Evolutionary conservation across 2,888 invertebrate genomes (phyloP).

Genomic region (Prenolepis imparis): DNA sequence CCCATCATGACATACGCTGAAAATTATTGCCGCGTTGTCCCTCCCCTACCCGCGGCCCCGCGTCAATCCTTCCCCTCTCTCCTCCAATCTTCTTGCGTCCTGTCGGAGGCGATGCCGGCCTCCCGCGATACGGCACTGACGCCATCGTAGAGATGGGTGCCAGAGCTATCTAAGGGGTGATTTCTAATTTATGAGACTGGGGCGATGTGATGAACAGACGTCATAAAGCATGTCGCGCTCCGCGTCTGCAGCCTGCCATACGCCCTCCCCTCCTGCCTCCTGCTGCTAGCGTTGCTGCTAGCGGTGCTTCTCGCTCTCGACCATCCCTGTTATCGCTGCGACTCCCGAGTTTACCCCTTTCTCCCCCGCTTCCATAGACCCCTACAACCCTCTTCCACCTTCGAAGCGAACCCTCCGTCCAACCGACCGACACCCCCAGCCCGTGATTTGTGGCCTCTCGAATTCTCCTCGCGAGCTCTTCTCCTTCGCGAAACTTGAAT

Average conservation of each 20-base stretch:
- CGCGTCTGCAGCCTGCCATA: slow-evolving; percentile 82
- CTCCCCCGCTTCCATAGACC: slow-evolving; percentile 72
- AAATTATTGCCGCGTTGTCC: slow-evolving; percentile 75
- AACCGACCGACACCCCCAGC: slow-evolving; percentile 72
- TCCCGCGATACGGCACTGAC: slow-evolving; percentile 79
- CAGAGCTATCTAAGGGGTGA: slow-evolving; percentile 84
- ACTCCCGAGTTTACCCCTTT: slow-evolving; percentile 68
- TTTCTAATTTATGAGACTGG: slow-evolving; percentile 87
- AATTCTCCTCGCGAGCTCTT: slow-evolving; percentile 80
- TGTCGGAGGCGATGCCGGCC: slow-evolving; percentile 75
- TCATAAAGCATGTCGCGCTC: slow-evolving; percentile 86
- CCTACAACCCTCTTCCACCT: slow-evolving; percentile 75
- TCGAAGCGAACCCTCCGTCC: slow-evolving; percentile 75
- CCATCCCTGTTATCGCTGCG: slow-evolving; percentile 72
- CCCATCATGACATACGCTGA: slow-evolving; percentile 73
- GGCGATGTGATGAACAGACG: slow-evolving; percentile 87
- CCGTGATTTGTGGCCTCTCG: slow-evolving; percentile 83
- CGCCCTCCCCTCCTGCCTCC: slow-evolving; percentile 68
- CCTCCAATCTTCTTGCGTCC: slow-evolving; percentile 71
- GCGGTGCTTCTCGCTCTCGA: slow-evolving; percentile 54
- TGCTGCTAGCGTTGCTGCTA: slow-evolving; percentile 50
- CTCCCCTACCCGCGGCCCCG: slow-evolving; percentile 5
- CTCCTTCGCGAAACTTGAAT: slow-evolving; percentile 76
- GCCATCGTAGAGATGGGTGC: slow-evolving; percentile 81
- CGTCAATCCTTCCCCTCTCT: slow-evolving; percentile 40